Conservation (phyloP, 2,113 vertebrate species). For the Trochalopteron elliotii region DNA sequence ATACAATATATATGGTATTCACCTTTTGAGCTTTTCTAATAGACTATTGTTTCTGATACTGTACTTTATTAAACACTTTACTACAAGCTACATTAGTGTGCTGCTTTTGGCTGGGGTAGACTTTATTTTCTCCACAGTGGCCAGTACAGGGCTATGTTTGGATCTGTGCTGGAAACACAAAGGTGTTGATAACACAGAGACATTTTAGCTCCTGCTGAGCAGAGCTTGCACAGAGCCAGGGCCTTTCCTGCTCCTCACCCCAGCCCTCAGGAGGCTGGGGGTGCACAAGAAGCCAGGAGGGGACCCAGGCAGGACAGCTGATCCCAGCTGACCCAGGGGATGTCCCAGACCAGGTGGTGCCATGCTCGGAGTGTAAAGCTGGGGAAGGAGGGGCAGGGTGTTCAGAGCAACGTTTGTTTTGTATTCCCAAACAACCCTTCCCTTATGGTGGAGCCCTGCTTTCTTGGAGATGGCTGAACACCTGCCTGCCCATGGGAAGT, state of each 20-base stretch:
- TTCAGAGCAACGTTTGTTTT: not conserved
- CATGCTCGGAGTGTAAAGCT: too few species aligned
- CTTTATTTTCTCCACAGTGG: not conserved
- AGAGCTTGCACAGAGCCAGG: not conserved
- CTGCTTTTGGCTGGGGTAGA: not conserved
- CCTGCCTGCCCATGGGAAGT: not conserved
- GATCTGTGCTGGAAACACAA: not conserved
- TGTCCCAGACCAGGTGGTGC: not conserved
- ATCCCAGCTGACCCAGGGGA: not conserved
- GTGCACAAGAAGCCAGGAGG: not conserved
- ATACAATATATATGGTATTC: not conserved
- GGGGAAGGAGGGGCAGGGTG: fast-evolving
- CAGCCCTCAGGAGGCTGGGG: not conserved
- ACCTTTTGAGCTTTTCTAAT: constrained; percentile 60
- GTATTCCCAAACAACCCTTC: not conserved
- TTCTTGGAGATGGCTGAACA: too few species aligned
- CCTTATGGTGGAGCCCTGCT: not conserved
- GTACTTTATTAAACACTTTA: constrained; percentile 73
- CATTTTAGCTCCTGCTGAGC: not conserved
- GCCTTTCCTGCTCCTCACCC: not conserved
- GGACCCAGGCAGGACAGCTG: not conserved
- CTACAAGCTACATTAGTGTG: constrained; percentile 50
- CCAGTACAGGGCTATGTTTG: not conserved
- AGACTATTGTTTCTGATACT: constrained; percentile 61
- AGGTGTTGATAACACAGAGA: not conserved